These are phyloP conservation scores for Oeneis ivallda DNA, from an alignment of 2,888 invertebrate species.

Conservation along the genomic window DNA sequence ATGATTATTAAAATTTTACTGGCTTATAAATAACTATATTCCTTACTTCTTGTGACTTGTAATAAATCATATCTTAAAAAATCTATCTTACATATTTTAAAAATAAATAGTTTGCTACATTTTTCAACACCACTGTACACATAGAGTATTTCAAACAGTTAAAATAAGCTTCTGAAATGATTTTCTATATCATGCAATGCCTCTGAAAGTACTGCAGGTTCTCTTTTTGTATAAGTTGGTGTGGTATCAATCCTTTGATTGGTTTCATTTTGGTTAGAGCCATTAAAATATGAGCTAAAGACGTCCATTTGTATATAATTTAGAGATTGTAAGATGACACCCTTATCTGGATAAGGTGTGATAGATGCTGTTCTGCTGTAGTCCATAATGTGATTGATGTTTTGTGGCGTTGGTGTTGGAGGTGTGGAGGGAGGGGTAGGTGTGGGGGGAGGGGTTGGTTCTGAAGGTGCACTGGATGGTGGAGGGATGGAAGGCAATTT, in stretches of 20 bases:
- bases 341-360: slow-evolving; percentile 73
- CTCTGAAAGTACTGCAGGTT: slow-evolving; percentile 63
- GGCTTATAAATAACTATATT: slow-evolving; percentile 26
- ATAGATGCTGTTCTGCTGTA: slow-evolving; percentile 42
- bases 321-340: slow-evolving; percentile 70
- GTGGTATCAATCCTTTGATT: slow-evolving; percentile 46
- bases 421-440: slow-evolving; percentile 41
- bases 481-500: slow-evolving; percentile 48
- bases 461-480: slow-evolving; percentile 34
- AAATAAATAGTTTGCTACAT: slow-evolving; percentile 41
- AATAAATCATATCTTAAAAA: slow-evolving; percentile 26
- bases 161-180: slow-evolving; percentile 74
- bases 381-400: slow-evolving; percentile 40
- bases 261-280: slow-evolving; percentile 42
- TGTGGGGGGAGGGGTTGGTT: slow-evolving; percentile 41
- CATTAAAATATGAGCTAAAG: slow-evolving; percentile 67
- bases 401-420: slow-evolving; percentile 41
- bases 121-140: slow-evolving; percentile 34
- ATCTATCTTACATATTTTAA: slow-evolving; percentile 21
- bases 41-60: slow-evolving; percentile 18
- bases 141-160: slow-evolving; percentile 39
- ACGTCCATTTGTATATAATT: slow-evolving; percentile 79
- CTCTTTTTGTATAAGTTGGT: slow-evolving; percentile 47
- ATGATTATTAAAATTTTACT: slow-evolving; percentile 10
- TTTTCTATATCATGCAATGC: slow-evolving; percentile 69